Evolutionary conservation across 2,113 vertebrate genomes (phyloP).

Genomic region (Triplophysa dalaica): DNA sequence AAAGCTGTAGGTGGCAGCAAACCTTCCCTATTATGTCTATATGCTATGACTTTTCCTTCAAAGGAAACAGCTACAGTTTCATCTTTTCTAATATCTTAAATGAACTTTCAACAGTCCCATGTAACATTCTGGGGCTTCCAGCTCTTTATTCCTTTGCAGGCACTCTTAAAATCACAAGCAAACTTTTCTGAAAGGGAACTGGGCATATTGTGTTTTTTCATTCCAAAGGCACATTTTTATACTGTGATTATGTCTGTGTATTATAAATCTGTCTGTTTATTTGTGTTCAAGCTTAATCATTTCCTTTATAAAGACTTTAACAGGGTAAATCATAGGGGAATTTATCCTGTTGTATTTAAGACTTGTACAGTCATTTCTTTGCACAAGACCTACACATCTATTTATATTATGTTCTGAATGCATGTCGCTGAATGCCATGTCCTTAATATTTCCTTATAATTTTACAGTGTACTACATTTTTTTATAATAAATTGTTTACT

Average conservation of each 20-base stretch:
- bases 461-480: conserved; percentile 72
- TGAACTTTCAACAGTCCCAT: background rate
- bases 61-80: background rate
- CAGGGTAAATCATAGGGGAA: conserved; percentile 3
- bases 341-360: conserved; percentile 53
- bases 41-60: conserved; percentile 3
- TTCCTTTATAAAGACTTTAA: conserved; percentile 20
- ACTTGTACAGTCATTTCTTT: conserved; percentile 65
- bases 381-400: conserved; percentile 69
- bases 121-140: conserved; percentile 14
- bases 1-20: conserved; percentile 30
- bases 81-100: background rate
- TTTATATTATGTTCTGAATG: conserved; percentile 72
- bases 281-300: conserved; percentile 34
- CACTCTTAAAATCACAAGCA: conserved; percentile 38
- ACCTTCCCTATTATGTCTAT: background rate
- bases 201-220: conserved; percentile 40
- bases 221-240: conserved; percentile 56
- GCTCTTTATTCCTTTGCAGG: conserved; percentile 52
- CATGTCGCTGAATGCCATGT: conserved; percentile 77
- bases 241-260: conserved; percentile 53
- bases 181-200: conserved; percentile 60
- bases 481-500: conserved; percentile 79
- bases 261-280: conserved; percentile 45
- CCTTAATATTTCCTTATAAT: conserved; percentile 72